Base-by-base conservation (phyloP, 2,113 vertebrate genomes). In the human region DNA sequence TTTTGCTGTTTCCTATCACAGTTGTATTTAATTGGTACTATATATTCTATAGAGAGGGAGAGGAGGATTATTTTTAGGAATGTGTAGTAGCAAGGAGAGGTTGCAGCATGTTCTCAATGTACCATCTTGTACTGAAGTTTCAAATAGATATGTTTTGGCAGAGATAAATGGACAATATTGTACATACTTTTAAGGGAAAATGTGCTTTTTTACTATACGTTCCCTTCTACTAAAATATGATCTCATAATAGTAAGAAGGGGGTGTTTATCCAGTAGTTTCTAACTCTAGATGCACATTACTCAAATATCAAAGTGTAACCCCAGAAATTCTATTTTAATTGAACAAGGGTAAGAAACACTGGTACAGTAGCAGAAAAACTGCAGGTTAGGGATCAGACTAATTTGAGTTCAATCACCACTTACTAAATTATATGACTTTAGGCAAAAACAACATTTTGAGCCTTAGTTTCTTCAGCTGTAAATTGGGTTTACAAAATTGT, bases 131-230 rank as follows among this genome's bases (percentile, higher is more conserved):
- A 59, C 11, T 81, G 17, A 94, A 94, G 48, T 72, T 86, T 86
- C 66, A 76, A 94, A 61, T 11, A 95, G 64, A n/a, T 52, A 88
- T 27, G 14, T 89, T 92, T 89, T 92, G 72, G 94, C 92, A 96
- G 30, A 94, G 72, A 81, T 40, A 95, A 80, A 85, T 73, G 76
- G 27, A 90, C 43, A 84, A 89, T 48, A 83, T 17, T 85, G 82
- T 4, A 91, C 3, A 68, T 17, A 93, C 12, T 84, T 89, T 64
- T 78, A 93, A 92, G 82, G n/a, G 68, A 93, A 94, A 95, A 87
- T 76, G 35, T 70, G 8, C 45, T 72, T 20, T 82, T 76, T 83
- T 40, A 80, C 32, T 68, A 70, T 43, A 73, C 27, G 68, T 87
- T 75, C 79, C 11, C 35, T 88, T 68, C 66, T 55, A 52, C 5